These are phyloP conservation scores for Zapus hudsonius DNA, from an alignment of 2,113 vertebrate species.

Conservation along the genomic window DNA sequence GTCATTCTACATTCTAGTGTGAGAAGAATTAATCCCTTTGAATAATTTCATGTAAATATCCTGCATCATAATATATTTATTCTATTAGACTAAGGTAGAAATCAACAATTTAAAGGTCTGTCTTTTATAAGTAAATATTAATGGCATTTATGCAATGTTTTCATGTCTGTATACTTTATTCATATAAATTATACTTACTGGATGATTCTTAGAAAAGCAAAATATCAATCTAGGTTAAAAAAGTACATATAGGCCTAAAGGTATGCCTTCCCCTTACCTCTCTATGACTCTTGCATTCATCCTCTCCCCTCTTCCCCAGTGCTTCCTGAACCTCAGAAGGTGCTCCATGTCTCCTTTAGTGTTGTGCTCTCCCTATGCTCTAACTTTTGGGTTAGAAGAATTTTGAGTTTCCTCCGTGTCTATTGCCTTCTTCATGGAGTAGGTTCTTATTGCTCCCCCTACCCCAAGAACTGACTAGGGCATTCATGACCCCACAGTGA, in stretches of 20 bases:
- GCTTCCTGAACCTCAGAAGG: too few species aligned
- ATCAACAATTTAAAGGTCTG: background rate
- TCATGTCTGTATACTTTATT: slow-evolving; percentile 7
- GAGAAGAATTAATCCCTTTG: background rate
- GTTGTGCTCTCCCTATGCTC: too few species aligned
- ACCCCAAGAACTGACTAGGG: too few species aligned
- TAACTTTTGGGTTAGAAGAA: too few species aligned
- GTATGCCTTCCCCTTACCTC: too few species aligned
- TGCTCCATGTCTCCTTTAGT: too few species aligned
- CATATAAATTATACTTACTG: background rate
- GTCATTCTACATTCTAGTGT: background rate
- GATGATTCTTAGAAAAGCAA: background rate
- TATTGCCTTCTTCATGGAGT: too few species aligned
- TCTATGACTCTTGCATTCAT: too few species aligned
- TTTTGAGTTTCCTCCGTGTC: too few species aligned
- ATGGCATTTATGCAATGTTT: background rate
- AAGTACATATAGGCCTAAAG: background rate
- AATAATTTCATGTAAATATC: background rate
- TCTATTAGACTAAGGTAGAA: background rate
- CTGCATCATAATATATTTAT: background rate
- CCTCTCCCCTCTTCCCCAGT: too few species aligned
- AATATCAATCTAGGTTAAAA: background rate
- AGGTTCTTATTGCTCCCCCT: too few species aligned
- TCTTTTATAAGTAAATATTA: background rate
- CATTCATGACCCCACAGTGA: too few species aligned